These are phyloP conservation scores for Alentia gelatinosa DNA, from an alignment of 2,888 invertebrate genomes.

Conservation along the genomic window DNA sequence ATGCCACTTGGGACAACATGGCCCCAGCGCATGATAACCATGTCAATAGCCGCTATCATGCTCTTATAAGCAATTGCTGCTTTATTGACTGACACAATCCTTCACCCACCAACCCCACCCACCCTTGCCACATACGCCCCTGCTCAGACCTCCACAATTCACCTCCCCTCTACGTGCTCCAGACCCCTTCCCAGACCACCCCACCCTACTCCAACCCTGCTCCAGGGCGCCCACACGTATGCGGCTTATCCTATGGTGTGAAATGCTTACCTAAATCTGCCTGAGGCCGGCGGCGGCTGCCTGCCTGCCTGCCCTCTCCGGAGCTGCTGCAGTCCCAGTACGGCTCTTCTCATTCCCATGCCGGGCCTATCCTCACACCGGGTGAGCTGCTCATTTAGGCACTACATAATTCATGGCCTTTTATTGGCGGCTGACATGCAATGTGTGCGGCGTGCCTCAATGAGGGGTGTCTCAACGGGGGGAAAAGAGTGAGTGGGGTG, in stretches of 20 bases:
- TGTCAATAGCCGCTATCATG: conserved; percentile 44
- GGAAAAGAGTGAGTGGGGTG: background rate
- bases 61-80: conserved; percentile 43
- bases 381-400: conserved; percentile 47
- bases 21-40: background rate
- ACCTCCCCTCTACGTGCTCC: no score
- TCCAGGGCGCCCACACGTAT: background rate
- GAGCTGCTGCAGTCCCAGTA: background rate
- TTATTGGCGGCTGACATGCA: conserved; percentile 30
- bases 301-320: background rate
- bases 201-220: background rate
- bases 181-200: no score
- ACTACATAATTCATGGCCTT: conserved; percentile 44
- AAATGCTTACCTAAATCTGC: conserved; percentile 8
- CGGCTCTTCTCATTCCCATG: background rate
- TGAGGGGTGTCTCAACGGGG: background rate
- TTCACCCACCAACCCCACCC: background rate
- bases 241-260: background rate
- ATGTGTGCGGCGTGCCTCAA: conserved; percentile 24
- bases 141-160: no score
- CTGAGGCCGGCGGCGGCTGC: background rate
- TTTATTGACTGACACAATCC: conserved; percentile 26
- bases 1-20: conserved; percentile 35
- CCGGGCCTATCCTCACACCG: conserved; percentile 17
- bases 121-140: no score